A percentile compares a stretch with the other conserved stretches of the same genome.
These are phyloP conservation scores for Smutsia gigantea DNA, from an alignment of 2,797 vertebrate species.

Conservation along the genomic window DNA sequence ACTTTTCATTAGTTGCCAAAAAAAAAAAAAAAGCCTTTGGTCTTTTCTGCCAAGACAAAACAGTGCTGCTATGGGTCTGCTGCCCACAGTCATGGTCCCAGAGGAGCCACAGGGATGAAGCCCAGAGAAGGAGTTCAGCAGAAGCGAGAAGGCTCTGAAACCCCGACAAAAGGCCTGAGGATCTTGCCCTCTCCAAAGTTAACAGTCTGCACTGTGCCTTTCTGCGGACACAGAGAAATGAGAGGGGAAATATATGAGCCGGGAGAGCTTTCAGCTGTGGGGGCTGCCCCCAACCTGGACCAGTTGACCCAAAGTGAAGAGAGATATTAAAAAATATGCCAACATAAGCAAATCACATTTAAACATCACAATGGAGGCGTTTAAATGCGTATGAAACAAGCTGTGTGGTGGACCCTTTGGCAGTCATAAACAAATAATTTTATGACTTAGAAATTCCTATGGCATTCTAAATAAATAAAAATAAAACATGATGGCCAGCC, in stretches of 20 bases:
- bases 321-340: not conserved
- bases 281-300: not conserved
- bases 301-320: not conserved
- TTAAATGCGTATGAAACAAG: not conserved
- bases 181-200: not conserved
- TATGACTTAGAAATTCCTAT: not conserved
- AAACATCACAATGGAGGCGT: not conserved
- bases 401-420: not conserved
- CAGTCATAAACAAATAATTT: not conserved
- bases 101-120: not conserved
- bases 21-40: not conserved
- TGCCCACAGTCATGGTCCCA: fast-evolving
- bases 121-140: fast-evolving
- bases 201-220: not conserved
- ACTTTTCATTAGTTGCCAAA: not conserved
- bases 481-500: not conserved
- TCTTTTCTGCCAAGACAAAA: not conserved
- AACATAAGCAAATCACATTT: not conserved
- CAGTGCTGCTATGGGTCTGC: no score
- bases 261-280: not conserved
- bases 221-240: not conserved
- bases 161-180: not conserved
- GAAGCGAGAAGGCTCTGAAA: not conserved
- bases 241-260: not conserved
- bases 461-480: not conserved